Evolutionary conservation across 2,113 vertebrate species (phyloP).

Genomic region (Naja naja): DNA sequence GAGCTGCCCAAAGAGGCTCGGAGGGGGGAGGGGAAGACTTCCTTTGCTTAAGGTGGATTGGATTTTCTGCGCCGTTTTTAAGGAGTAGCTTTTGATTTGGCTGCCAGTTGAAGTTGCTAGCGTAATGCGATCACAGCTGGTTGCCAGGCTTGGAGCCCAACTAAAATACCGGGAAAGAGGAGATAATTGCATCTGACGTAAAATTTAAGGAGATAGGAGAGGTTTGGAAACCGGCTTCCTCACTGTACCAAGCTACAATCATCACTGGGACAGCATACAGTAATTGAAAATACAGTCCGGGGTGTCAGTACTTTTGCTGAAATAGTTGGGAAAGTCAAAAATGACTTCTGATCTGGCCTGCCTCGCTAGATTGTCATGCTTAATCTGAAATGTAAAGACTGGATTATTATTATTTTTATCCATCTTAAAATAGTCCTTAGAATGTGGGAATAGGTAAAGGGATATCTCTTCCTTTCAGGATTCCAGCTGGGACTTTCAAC

Average conservation of each 20-base stretch:
- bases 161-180: neutral
- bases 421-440: neutral
- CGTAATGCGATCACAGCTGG: neutral
- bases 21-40: too few relatives aligned
- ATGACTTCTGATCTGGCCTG: neutral
- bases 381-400: neutral
- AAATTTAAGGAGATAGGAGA: neutral
- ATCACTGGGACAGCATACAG: neutral
- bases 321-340: neutral
- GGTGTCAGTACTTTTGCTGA: neutral
- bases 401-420: neutral
- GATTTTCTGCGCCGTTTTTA: neutral
- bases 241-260: neutral
- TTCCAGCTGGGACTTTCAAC: neutral
- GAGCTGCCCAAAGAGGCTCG: neutral
- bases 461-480: neutral
- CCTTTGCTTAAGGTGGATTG: neutral
- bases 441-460: neutral
- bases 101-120: neutral
- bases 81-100: neutral
- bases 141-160: neutral
- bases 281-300: neutral
- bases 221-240: neutral
- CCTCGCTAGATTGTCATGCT: neutral
- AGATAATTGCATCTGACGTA: neutral